Conservation (phyloP, 2,797 vertebrate genomes). For the Amblyraja radiata region DNA sequence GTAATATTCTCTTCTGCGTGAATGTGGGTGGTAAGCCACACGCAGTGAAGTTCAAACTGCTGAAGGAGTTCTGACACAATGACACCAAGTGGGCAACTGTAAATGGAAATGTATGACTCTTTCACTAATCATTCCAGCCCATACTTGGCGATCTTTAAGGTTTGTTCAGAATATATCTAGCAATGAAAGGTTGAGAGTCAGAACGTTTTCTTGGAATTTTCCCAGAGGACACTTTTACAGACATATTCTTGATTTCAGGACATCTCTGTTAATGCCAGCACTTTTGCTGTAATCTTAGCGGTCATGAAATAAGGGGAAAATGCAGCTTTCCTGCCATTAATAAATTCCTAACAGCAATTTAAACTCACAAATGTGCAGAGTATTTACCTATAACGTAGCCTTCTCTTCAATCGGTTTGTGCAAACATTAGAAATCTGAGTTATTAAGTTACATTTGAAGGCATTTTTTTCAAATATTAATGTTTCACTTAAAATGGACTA, state of each 20-base stretch:
- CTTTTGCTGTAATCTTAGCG: background rate
- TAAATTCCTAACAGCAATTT: background rate
- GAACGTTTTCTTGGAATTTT: background rate
- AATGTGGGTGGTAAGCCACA: too few species aligned
- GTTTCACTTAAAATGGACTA: background rate
- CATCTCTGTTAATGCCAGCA: background rate
- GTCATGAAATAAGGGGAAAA: background rate
- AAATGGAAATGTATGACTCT: background rate
- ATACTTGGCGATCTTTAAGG: background rate
- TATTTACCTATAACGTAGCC: background rate
- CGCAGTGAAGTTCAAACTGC: too few species aligned
- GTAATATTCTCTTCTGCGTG: too few species aligned
- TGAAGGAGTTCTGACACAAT: background rate
- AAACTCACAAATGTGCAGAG: background rate
- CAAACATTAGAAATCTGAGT: background rate
- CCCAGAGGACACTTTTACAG: too few species aligned
- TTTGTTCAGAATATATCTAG: background rate
- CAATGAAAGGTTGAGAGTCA: background rate
- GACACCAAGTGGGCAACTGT: background rate
- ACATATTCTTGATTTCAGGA: background rate
- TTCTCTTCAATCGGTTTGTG: background rate
- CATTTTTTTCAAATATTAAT: background rate
- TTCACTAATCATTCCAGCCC: background rate
- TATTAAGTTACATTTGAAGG: background rate
- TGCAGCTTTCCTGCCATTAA: background rate